Evolutionary conservation across 1,140 invertebrate genomes (phyloP), one percentile per base, ranked within the genome.

Genomic region (Nasonia vitripennis): DNA sequence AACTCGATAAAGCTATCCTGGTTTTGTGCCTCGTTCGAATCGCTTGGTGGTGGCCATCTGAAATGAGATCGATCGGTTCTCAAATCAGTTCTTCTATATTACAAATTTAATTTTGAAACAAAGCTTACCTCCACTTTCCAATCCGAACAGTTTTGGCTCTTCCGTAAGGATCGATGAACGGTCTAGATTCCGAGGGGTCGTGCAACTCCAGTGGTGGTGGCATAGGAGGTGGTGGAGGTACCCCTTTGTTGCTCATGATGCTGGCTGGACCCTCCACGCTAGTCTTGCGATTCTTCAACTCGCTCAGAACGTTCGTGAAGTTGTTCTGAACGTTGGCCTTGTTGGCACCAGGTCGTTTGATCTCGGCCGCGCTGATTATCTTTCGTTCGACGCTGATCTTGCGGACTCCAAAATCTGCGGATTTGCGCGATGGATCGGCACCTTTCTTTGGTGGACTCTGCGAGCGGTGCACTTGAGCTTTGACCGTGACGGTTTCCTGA

Each of bases 91-190:
- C 5, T 70, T 34, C 45, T 27, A 51, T 41, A 82, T 20, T 75
- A 1, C 55, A 17, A 34, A 27, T 55, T 77, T 34, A 75, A 75
- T 27, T 31, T n/a, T 34, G 6, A 34, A 78, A 48, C 27, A 74
- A 75, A 62, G 9, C 20, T 89, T 75, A 91, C 92, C 92, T 91
- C 97, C 98, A 98, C 94, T 99, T 99, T 12, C 98, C 98, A 78
- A 99, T 99, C 73, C 98, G 94, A 9, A 99, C 98, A 0, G 98
- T 99, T 90, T 98, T 98, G 0, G 98, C 98, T 73, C 98, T 93
- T 2, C 98, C 98, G 87, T 98, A 98, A 0, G 97, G 97, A 91
- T 98, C 97, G 48, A 98, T 94, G 90, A 98, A 98, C 4, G 97
- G 97, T 23, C 97, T 92, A 1, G 95, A 95, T 90, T 97, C 96